phyloP scores from a whole-genome alignment of 2,113 vertebrate genomes.

The Columbina picui region DNA sequence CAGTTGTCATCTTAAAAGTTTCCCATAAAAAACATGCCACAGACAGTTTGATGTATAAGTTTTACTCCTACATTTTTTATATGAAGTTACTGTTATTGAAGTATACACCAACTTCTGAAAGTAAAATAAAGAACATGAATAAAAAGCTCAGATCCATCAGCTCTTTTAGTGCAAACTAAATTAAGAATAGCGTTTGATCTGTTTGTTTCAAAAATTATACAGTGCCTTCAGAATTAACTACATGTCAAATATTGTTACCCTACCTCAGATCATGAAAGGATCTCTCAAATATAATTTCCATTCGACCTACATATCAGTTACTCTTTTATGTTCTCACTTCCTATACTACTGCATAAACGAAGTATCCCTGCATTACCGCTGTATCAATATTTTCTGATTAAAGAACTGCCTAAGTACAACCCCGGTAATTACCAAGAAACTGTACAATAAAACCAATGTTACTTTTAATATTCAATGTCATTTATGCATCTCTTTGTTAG shows the following conservation, averaged over 20 bases:
- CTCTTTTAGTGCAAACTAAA: neutral
- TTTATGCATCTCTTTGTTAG: neutral
- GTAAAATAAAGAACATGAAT: neutral
- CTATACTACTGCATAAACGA: neutral
- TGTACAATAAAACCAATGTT: neutral
- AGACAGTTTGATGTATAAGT: neutral
- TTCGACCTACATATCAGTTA: conserved; percentile 4
- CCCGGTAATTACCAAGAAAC: neutral
- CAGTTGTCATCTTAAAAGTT: neutral
- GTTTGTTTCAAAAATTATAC: neutral
- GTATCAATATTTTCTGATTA: neutral
- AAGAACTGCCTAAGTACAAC: neutral
- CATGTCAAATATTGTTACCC: neutral
- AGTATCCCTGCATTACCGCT: neutral
- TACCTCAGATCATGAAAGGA: neutral
- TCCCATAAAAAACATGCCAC: neutral
- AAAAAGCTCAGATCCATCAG: neutral
- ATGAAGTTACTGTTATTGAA: neutral
- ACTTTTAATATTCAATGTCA: neutral
- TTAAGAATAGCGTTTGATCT: neutral
- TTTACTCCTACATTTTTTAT: neutral
- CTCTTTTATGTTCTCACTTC: neutral
- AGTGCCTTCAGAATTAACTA: neutral
- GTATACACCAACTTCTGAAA: neutral
- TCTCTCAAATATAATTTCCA: neutral